Evolutionary conservation across 2,113 vertebrate species (phyloP), one percentile per base, ranked within the genome.

Genomic region (Pleuronectes platessa): DNA sequence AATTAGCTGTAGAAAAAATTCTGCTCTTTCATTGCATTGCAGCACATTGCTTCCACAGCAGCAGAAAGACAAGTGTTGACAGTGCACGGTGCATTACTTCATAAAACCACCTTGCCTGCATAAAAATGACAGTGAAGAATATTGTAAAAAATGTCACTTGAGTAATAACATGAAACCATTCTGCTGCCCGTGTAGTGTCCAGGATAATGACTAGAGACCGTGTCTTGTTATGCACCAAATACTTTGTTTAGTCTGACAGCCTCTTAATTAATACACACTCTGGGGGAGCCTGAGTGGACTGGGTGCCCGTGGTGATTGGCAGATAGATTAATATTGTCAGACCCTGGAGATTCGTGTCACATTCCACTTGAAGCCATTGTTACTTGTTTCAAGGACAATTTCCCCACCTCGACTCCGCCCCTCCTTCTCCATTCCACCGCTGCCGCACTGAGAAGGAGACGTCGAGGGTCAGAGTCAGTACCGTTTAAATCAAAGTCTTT

Each of bases 241-340:
- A 86, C 88, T 88, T 84, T 56, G 91, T 93, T 93, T 89, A 86
- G 81, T 73, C 68, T 84, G 93, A 93, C 92, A 90, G 91, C 75
- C 53, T 85, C 89, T 93, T 95, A 94, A 94, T 95, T 94, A 94
- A 92, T 91, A 85, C 77, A 88, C 90, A 92, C 90, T 88, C 87
- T 60, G 70, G 88, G 90, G 90, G 69, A 81, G 74, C 86, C 59
- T 75, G 72, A 85, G 84, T 83, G 83, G 84, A 86, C 81, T 64
- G 69, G 74, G 86, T 73, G 89, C 68, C 86, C 23, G 15, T 62
- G 75, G 81, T 95, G 94, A 95, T 93, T 94, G 94, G 91, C 93
- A 93, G 93, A 92, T 92, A 93, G 92, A 95, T 95, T 94, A 94
- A 93, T 95, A 91, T 90, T 91, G 92, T 90, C 93, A 91, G 89